Evolutionary conservation across 2,113 vertebrate genomes (phyloP).

Genomic region (Echinops telfairi): DNA sequence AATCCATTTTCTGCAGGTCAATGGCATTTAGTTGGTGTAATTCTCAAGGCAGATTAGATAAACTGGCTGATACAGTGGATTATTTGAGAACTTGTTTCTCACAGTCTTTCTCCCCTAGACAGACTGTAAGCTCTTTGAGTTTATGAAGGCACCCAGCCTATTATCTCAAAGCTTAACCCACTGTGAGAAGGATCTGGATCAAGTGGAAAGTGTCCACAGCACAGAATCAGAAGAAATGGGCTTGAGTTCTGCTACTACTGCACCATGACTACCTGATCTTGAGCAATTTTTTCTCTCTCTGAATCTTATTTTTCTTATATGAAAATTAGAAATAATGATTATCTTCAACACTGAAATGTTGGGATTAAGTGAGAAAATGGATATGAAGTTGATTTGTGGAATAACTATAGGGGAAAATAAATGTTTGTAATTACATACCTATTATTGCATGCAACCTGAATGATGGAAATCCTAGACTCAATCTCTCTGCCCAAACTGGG

Average conservation of each 20-base stretch:
- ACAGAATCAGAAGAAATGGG: constrained; percentile 42
- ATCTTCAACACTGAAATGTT: constrained; percentile 24
- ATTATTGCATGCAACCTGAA: neutral
- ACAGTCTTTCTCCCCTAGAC: neutral
- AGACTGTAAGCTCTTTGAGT: constrained; percentile 37
- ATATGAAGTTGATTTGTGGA: constrained; percentile 56
- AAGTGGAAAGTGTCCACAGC: neutral
- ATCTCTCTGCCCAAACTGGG: constrained; percentile 4
- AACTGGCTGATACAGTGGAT: constrained; percentile 4
- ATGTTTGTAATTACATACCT: constrained; percentile 3
- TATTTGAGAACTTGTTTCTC: constrained; percentile 53
- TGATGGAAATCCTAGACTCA: constrained; percentile 29
- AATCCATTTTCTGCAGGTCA: constrained; percentile 45
- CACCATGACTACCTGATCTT: neutral
- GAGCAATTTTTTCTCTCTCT: neutral
- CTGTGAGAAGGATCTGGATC: neutral
- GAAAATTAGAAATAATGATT: constrained; percentile 21
- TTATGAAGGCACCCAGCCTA: constrained; percentile 29
- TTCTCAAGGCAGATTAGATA: constrained; percentile 62
- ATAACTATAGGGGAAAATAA: constrained; percentile 15
- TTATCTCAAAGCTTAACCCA: neutral
- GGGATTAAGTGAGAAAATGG: constrained; percentile 62
- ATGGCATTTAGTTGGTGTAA: constrained; percentile 35
- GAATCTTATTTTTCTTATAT: constrained; percentile 43
- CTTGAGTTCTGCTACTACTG: neutral